Conservation (phyloP, 30 jellyfish, hydroid and myxozoan genomes). For the Hydra vulgaris region DNA sequence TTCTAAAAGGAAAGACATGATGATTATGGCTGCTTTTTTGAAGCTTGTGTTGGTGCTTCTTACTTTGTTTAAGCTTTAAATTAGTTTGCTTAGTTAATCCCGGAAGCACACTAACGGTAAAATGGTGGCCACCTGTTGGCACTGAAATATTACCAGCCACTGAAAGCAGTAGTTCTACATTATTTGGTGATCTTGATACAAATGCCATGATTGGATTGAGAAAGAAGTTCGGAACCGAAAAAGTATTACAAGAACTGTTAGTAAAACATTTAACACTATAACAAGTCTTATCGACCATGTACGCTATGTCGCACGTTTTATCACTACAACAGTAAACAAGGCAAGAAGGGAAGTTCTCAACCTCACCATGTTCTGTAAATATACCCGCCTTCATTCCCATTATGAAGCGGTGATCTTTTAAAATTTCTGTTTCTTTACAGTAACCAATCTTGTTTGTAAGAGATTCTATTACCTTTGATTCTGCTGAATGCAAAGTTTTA, state of each 20-base stretch:
- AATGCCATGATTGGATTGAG: conserved; percentile 60
- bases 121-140: conserved; percentile 5
- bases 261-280: conserved; percentile 59
- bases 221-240: conserved; percentile 57
- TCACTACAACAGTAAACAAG: conserved; percentile 71
- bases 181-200: conserved; percentile 39
- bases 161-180: conserved; percentile 13
- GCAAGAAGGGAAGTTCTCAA: conserved; percentile 60
- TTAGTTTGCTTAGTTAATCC: neutral
- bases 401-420: conserved; percentile 44
- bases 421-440: conserved; percentile 56
- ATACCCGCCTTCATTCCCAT: conserved; percentile 80
- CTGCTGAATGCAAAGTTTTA: conserved; percentile 35
- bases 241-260: conserved; percentile 56
- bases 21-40: neutral
- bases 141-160: conserved; percentile 13
- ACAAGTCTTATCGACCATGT: conserved; percentile 58
- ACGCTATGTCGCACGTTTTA: conserved; percentile 74
- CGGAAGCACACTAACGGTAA: conserved; percentile 12
- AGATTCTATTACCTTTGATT: conserved; percentile 10
- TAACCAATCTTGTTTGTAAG: conserved; percentile 40
- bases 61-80: neutral
- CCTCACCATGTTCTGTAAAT: conserved; percentile 77
- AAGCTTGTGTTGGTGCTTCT: conserved; percentile 17
- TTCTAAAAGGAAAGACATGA: neutral